Evolutionary conservation across 2,797 vertebrate genomes (phyloP).

Genomic region (Macroramphosus scolopax): DNA sequence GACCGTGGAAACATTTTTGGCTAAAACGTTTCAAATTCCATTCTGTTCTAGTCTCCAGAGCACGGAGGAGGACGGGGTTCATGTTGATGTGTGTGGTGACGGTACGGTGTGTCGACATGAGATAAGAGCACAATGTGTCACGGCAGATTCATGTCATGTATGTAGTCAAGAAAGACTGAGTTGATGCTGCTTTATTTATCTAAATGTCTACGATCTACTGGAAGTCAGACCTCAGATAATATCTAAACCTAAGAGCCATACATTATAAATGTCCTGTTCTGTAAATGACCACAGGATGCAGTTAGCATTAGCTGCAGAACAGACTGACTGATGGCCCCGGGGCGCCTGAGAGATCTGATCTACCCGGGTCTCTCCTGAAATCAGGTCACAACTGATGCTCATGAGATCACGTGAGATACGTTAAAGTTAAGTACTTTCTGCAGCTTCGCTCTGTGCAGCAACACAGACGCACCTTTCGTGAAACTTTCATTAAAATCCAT

Average conservation of each 20-base stretch:
- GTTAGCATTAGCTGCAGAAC: constrained; percentile 55
- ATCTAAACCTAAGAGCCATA: constrained; percentile 51
- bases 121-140: constrained; percentile 36
- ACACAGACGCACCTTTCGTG: too few species aligned
- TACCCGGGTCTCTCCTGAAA: constrained; percentile 39
- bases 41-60: constrained; percentile 77
- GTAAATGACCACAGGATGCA: constrained; percentile 62
- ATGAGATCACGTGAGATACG: constrained; percentile 33
- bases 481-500: too few species aligned
- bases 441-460: too few species aligned
- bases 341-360: constrained; percentile 30
- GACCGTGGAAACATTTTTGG: constrained; percentile 84
- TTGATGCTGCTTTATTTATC: too few species aligned
- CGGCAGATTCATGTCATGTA: constrained; percentile 30
- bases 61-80: constrained; percentile 13
- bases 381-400: constrained; percentile 21
- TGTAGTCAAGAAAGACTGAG: not conserved
- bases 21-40: constrained; percentile 88
- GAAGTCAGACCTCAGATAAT: constrained; percentile 48
- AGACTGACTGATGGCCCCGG: constrained; percentile 48
- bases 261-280: constrained; percentile 58
- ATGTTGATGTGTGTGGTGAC: constrained; percentile 15
- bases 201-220: constrained; percentile 18
- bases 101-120: constrained; percentile 27
- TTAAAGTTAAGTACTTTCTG: too few species aligned